Evolutionary conservation across 2,113 vertebrate genomes (phyloP).

Genomic region (Grallaria varia): DNA sequence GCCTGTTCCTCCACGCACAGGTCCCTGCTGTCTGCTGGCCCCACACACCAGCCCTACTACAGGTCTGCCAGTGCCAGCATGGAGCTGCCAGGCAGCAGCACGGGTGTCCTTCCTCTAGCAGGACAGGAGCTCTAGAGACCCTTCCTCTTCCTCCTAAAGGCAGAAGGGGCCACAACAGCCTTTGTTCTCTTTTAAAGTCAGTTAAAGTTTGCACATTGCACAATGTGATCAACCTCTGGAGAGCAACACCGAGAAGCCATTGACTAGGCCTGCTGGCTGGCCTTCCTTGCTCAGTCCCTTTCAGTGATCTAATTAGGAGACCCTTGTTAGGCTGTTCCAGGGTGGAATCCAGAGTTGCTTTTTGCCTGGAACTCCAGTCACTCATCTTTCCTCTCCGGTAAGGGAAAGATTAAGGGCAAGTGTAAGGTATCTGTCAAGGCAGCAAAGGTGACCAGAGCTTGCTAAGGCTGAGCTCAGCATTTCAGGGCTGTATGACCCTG

Average conservation of each 20-base stretch:
- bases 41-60: not conserved
- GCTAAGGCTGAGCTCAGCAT: not conserved
- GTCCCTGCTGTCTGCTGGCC: not conserved
- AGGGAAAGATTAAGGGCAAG: not conserved
- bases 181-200: not conserved
- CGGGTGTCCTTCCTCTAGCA: not conserved
- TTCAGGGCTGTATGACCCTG: not conserved
- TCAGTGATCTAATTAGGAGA: not conserved
- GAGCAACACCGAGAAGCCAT: not conserved
- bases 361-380: not conserved
- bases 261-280: not conserved
- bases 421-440: fast-evolving
- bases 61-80: not conserved
- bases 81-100: not conserved
- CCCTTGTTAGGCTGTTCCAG: not conserved
- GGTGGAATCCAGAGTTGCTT: not conserved
- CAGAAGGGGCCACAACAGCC: not conserved
- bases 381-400: fast-evolving
- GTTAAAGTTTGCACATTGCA: fast-evolving
- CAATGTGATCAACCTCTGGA: not conserved
- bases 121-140: not conserved
- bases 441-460: not conserved
- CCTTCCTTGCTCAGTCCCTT: not conserved
- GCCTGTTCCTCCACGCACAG: not conserved
- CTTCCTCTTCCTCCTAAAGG: not conserved